A percentile compares a stretch with the other conserved stretches of the same genome.
Conservation (phyloP, 92 coral and sea anemone genomes). For the Zoanthus gigantus region DNA sequence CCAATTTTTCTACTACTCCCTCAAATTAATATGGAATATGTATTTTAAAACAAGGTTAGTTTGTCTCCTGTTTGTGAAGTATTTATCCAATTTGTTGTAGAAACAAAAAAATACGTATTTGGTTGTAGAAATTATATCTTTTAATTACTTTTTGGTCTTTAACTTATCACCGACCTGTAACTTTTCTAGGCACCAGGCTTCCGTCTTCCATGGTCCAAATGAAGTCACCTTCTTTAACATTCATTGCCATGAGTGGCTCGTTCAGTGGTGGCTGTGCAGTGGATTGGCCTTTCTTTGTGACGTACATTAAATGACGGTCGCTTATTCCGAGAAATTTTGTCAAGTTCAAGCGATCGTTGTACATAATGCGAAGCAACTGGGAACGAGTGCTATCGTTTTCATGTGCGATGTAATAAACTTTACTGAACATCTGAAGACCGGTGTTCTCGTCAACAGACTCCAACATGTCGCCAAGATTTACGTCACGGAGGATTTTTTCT, state of each 20-base stretch:
- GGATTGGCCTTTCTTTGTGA: constrained; percentile 52
- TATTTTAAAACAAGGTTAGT: too few relatives aligned
- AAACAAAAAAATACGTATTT: too few relatives aligned
- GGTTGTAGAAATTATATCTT: too few relatives aligned
- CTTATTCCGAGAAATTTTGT: constrained; percentile 55
- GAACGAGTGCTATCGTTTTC: constrained; percentile 51
- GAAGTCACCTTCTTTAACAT: constrained; percentile 49
- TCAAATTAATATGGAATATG: too few relatives aligned
- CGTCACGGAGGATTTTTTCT: constrained; percentile 37
- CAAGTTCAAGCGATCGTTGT: constrained; percentile 42
- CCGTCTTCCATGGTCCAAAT: constrained; percentile 58
- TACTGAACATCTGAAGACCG: constrained; percentile 54
- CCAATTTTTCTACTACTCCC: too few relatives aligned
- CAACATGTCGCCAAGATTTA: constrained; percentile 53
- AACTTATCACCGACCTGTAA: constrained; percentile 31
- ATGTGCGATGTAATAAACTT: constrained; percentile 58
- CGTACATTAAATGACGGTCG: constrained; percentile 59
- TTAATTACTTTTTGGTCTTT: too few relatives aligned
- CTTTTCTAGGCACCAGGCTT: constrained; percentile 48
- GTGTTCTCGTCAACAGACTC: constrained; percentile 61
- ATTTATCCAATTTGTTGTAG: too few relatives aligned
- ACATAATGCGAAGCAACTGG: constrained; percentile 58
- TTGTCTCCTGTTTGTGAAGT: too few relatives aligned
- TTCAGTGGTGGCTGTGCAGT: constrained; percentile 46
- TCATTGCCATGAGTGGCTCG: constrained; percentile 59